Base-by-base conservation (phyloP, 2,113 vertebrate species). In the Petaurus breviceps region DNA sequence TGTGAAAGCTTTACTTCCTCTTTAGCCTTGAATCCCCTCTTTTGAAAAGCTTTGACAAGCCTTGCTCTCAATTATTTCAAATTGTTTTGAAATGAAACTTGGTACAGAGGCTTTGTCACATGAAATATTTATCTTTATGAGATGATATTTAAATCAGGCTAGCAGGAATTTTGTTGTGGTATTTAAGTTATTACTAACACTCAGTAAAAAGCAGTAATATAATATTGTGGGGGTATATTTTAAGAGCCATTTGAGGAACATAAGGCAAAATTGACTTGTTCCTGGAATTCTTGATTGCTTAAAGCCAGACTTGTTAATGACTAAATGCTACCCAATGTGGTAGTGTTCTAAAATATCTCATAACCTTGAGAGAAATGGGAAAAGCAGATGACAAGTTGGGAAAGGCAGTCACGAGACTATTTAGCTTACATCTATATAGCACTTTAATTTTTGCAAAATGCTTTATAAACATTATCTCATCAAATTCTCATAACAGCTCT, bases 61-160 rank as follows among this genome's bases (percentile, higher is more conserved):
- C 19, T 61, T 68, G 8, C 2, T 51, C 1, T 31, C 90, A 57
- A 25, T 90, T 51, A 57, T 90, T 91, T 94, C 31, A 94, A 90
- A 54, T 57, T 92, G 2, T 57, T 91, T 90, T 25, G 9, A n/a
- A 57, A 94, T 43, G n/a, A 91, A 95, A 93, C 55, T 46, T 90
- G 7, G 57, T 92, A 93, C 49, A 52, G 54, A 91, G 2, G 61
- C 24, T 49, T 96, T 90, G 22, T 90, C 47, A 91, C 61, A 95
- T 92, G 52, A 96, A 93, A 91, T 91, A 3, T 37, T 94, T 92
- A 94, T 6, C 9, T 57, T 55, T 37, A 84, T 28, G 92, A 57
- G 94, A 93, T 57, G 23, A 6, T 51, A 46, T 0, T 89, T 57
- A 49, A 57, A 89, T 54, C 11, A 95, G 10, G 51, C 19, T 23